A percentile compares a stretch with the other conserved stretches of the same genome.
phyloP scores from a whole-genome alignment of 1,140 invertebrate genomes.

The Anastatus disparis region DNA sequence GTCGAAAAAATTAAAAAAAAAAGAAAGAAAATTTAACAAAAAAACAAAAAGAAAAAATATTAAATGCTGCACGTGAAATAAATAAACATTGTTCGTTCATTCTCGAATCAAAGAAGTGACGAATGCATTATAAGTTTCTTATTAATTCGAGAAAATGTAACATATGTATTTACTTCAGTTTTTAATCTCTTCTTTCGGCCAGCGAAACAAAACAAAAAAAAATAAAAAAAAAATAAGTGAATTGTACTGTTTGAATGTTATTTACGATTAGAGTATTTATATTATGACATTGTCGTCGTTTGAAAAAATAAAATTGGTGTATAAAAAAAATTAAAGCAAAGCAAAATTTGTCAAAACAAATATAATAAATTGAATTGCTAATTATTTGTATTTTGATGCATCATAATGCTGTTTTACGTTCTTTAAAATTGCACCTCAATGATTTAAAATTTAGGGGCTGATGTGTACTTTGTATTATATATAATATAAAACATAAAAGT shows the following conservation, averaged over 20 bases:
- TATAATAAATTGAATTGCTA: background rate
- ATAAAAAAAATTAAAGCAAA: conserved; percentile 25
- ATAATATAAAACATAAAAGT: background rate
- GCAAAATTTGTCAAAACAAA: background rate
- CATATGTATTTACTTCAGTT: no score
- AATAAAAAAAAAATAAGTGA: no score
- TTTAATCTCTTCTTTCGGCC: conserved; percentile 2
- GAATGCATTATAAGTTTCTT: no score
- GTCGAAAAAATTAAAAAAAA: no score
- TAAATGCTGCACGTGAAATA: no score
- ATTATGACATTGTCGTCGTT: conserved; percentile 35
- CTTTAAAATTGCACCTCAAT: conserved; percentile 26
- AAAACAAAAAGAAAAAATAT: no score
- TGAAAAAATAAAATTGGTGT: conserved; percentile 29
- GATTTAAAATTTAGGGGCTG: conserved; percentile 1
- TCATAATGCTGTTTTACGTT: conserved; percentile 14
- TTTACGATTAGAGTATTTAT: conserved; percentile 37
- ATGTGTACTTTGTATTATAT: conserved; percentile 17
- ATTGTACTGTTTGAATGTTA: conserved; percentile 38
- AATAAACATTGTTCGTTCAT: no score
- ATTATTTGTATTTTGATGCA: background rate
- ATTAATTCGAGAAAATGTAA: no score
- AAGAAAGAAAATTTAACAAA: no score
- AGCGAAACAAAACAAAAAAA: conserved; percentile 36
- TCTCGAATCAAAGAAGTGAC: no score